Evolutionary conservation across 2,113 vertebrate species (phyloP), one percentile per base, ranked within the genome.

Genomic region (Nettapus auritus): DNA sequence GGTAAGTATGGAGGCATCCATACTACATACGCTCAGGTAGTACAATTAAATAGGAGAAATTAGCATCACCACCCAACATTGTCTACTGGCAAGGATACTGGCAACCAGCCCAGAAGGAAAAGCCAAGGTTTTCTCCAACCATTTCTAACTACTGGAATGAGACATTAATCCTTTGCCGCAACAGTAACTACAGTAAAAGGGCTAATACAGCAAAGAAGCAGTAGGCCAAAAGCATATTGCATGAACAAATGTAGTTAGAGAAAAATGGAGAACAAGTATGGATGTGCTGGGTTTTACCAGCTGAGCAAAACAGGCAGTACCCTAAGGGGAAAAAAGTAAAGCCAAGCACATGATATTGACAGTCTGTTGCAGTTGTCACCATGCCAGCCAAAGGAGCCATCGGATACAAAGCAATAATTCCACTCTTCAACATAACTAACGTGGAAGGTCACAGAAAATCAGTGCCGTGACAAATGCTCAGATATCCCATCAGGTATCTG

Each of bases 281-380:
- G 75, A 76, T 82, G 85, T 74, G 90, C 79, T 91, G 85, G 57
- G 71, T 83, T 86, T 63, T n/a, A 91, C 88, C 88, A 91, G 79
- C 90, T 90, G 94, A 91, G 71, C 88, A 94, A 16, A 86, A 88
- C 71, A 80, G 82, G 79, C 88, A 74, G 2, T 59, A 53, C 71
- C 94, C 75, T 22, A 14, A 66, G 82, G 93, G 86, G 55, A 23
- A 88, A 78, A 78, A 69, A 93, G 83, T 53, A 90, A 70, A 94
- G 83, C 71, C 0, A 4, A 88, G 76, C 73, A 83, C 80, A 40
- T 53, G 64, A 42, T 88, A 86, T 69, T 59, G 91, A 76, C 88
- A 68, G 75, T 91, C 86, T 95, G 92, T 10, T 91, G 67, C 85
- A 76, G 89, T 36, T 93, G 88, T 93, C 95, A 86, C 9, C 55